Conservation (phyloP, 30 jellyfish, hydroid and myxozoan genomes). For the Aurelia aurita complex sp. Pacific region DNA sequence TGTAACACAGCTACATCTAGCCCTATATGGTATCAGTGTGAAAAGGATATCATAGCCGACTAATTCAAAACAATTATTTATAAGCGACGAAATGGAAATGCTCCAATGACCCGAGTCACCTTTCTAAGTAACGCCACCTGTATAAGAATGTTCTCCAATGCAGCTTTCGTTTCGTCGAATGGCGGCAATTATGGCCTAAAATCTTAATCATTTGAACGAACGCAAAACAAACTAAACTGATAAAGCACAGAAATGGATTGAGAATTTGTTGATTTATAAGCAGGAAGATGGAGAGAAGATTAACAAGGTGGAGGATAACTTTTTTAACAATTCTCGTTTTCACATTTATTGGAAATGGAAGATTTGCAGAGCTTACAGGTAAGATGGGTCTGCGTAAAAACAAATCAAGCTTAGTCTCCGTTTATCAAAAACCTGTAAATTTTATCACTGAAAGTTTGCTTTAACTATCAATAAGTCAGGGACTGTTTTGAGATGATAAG, state of each 20-base stretch:
- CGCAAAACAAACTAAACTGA: no score
- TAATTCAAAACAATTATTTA: no score
- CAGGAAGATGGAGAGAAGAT: conserved; percentile 1
- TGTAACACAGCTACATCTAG: no score
- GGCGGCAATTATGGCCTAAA: no score
- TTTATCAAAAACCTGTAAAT: neutral
- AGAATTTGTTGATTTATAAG: neutral
- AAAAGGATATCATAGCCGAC: no score
- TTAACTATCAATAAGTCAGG: no score
- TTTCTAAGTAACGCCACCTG: conserved; percentile 52
- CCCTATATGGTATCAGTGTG: no score
- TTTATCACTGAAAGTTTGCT: no score
- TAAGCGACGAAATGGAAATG: neutral
- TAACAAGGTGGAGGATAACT: neutral
- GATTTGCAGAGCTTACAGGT: conserved; percentile 22
- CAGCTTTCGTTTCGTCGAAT: no score
- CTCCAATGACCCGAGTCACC: conserved; percentile 73
- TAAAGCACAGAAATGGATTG: neutral
- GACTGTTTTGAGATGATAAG: no score
- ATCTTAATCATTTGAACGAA: no score
- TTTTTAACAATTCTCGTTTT: neutral
- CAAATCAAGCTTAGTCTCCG: conserved; percentile 8
- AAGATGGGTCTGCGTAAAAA: conserved; percentile 6
- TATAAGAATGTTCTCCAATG: neutral
- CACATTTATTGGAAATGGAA: neutral